Conservation (phyloP, 2,797 vertebrate genomes). For the Gallinago nigripennis region DNA sequence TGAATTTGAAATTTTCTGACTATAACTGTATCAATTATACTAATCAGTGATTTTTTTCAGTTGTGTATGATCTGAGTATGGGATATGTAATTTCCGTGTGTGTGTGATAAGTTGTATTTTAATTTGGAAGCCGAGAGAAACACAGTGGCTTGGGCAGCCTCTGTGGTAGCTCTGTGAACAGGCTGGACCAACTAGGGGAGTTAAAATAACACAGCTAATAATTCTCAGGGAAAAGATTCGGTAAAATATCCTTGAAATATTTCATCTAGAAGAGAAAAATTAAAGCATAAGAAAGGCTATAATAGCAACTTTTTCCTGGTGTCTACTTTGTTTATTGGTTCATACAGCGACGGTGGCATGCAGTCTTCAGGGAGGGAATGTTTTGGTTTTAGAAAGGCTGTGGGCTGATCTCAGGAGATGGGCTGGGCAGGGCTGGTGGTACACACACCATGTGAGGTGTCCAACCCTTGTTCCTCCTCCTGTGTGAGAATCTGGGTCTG, state of each 20-base stretch:
- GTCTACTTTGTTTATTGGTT: neutral
- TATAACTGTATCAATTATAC: constrained; percentile 27
- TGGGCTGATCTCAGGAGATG: neutral
- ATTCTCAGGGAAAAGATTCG: neutral
- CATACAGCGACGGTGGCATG: neutral
- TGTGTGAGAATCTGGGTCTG: neutral
- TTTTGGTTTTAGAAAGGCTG: neutral
- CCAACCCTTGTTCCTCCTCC: neutral
- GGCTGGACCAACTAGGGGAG: neutral
- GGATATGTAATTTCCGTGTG: neutral
- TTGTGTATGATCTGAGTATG: neutral
- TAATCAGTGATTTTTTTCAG: neutral
- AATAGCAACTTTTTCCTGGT: neutral
- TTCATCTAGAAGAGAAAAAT: neutral
- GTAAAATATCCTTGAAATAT: neutral
- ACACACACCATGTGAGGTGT: rapidly evolving
- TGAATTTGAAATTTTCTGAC: constrained; percentile 8
- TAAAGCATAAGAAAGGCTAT: neutral
- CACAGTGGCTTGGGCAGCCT: neutral
- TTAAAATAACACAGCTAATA: neutral
- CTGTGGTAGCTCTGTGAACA: neutral
- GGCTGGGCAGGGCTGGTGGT: neutral
- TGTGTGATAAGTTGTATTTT: neutral
- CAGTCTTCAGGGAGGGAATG: neutral
- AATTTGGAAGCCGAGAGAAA: neutral